Base-by-base conservation (phyloP, 2,113 vertebrate genomes). In the Pyxicephalus adspersus region DNA sequence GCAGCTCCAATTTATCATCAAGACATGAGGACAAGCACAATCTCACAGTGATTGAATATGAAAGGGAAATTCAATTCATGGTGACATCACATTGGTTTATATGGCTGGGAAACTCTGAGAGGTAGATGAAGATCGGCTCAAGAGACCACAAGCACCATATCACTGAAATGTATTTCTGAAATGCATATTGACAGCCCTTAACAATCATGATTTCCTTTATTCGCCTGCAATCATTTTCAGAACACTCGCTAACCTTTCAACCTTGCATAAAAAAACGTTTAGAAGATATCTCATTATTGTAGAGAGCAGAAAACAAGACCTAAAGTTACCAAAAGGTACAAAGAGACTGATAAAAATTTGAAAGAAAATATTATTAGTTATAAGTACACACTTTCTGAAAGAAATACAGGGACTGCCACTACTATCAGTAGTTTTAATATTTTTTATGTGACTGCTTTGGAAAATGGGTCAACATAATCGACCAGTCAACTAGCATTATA, bases 1-100 rank as follows among this genome's bases (percentile, higher is more conserved):
- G 55, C 38, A 65, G 60, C 28, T 74, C 52, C 79, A 74, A 73
- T 81, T 81, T 60, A 81, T 81, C 79, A 81, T 81, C 68, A 81
- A 73, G 70, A 26, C 78, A 81, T 19, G 50, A 73, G 68, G 79
- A 81, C 60, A 65, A 81, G 68, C 68, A 73, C 64, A 79, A 57
- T 79, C 54, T 79, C 28, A 45, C 20, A 60, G 64, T 79, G 77
- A 81, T 73, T 81, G 70, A 81, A 74, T 74, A 81, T 55, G 19
- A 73, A 81, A 65, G 38, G 68, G 25, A 52, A 73, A 81, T 73
- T 54, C 38, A 81, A 81, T 81, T 73, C 57, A 81, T 54, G 31
- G 58, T 64, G 68, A 81, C 79, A 81, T 81, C 60, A 81, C 61
- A 57, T 64, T 17, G 23, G 50, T 81, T 81, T 65, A 74, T 64